Percentiles rank a stretch among this genome's conserved stretches.
These are phyloP conservation scores for Trisateles emortualis DNA, from an alignment of 2,888 invertebrate genomes.

Conservation along the genomic window DNA sequence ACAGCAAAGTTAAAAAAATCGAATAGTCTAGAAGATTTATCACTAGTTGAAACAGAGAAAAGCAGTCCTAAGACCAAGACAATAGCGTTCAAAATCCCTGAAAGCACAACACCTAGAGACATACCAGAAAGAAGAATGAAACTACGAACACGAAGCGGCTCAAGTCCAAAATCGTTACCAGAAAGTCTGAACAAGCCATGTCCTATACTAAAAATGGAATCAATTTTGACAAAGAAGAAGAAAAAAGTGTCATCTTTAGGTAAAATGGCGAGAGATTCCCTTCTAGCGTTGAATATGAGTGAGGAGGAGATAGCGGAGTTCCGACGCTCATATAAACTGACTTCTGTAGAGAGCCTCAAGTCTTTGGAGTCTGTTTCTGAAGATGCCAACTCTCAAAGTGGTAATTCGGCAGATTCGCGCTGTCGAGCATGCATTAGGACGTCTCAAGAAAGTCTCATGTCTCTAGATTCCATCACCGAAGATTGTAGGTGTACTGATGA, in stretches of 20 bases:
- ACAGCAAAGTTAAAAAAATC: conserved; percentile 78
- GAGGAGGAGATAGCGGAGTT: conserved; percentile 82
- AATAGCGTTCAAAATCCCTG: conserved; percentile 78
- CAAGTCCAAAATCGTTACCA: conserved; percentile 81
- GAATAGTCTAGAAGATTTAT: conserved; percentile 75
- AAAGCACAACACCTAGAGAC: conserved; percentile 74
- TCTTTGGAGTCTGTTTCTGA: conserved; percentile 82
- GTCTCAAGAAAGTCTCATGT: conserved; percentile 82
- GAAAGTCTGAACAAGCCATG: conserved; percentile 77
- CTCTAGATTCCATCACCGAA: conserved; percentile 79
- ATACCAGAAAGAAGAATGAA: conserved; percentile 74
- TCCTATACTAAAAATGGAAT: conserved; percentile 71
- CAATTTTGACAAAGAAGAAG: conserved; percentile 69
- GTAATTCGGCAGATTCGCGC: conserved; percentile 76
- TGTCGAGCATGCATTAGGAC: conserved; percentile 74
- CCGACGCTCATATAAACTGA: conserved; percentile 74
- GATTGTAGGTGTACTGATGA: conserved; percentile 73
- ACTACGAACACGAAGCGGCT: conserved; percentile 71
- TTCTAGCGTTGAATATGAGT: conserved; percentile 80
- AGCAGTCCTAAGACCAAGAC: conserved; percentile 69
- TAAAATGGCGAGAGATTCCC: conserved; percentile 80
- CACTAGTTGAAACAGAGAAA: conserved; percentile 59
- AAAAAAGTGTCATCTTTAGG: conserved; percentile 79
- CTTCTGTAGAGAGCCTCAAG: conserved; percentile 77
- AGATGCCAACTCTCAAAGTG: conserved; percentile 78